phyloP scores from a whole-genome alignment of 2,113 vertebrate species.

The Peromyscus californicus region DNA sequence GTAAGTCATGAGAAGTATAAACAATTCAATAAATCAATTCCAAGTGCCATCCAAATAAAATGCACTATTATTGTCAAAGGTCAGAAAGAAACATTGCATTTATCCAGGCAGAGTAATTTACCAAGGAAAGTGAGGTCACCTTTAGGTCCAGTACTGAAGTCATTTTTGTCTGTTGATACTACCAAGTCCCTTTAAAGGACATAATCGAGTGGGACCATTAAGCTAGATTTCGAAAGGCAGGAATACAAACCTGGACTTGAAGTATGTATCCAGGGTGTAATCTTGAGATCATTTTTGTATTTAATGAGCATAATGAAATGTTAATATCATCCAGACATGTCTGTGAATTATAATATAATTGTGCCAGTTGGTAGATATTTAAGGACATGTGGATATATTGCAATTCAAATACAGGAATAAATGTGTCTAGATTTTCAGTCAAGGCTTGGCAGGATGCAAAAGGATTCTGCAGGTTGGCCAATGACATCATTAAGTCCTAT shows the following conservation, averaged over 20 bases:
- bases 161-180: slow-evolving; percentile 58
- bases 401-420: slow-evolving; percentile 31
- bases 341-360: slow-evolving; percentile 43
- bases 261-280: neutral
- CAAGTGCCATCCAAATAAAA: slow-evolving; percentile 42
- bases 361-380: slow-evolving; percentile 10
- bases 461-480: slow-evolving; percentile 9
- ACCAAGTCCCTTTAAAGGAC: neutral
- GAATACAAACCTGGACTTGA: slow-evolving; percentile 1
- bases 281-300: slow-evolving; percentile 49
- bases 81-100: slow-evolving; percentile 34
- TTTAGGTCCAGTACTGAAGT: slow-evolving; percentile 16
- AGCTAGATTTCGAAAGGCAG: slow-evolving; percentile 5
- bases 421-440: slow-evolving; percentile 52
- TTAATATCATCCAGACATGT: slow-evolving; percentile 22
- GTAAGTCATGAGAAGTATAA: slow-evolving; percentile 44
- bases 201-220: neutral
- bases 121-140: slow-evolving; percentile 34
- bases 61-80: slow-evolving; percentile 42
- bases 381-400: slow-evolving; percentile 36
- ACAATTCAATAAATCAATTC: slow-evolving; percentile 50
- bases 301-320: slow-evolving; percentile 62
- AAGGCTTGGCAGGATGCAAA: slow-evolving; percentile 26
- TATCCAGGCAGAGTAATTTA: slow-evolving; percentile 51
- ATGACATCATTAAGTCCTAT: slow-evolving; percentile 41